A percentile compares a stretch with the other conserved stretches of the same genome.
Conservation (phyloP, 2,113 vertebrate species). For the Syrmaticus mikado region DNA sequence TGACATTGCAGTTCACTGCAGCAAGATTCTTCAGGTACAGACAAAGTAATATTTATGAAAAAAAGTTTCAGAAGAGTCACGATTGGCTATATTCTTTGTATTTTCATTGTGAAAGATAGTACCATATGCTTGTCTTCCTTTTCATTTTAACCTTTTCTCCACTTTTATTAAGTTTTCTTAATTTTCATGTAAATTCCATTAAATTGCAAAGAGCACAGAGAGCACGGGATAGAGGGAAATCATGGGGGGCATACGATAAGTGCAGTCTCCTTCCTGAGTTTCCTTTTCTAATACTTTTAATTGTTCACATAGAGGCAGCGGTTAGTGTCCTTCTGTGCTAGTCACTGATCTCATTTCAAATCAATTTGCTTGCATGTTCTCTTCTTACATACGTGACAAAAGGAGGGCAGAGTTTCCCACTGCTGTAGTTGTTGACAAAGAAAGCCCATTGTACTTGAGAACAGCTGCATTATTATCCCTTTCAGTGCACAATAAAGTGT, state of each 20-base stretch:
- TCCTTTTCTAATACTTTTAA: not conserved
- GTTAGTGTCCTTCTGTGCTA: not conserved
- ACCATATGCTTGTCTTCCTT: not conserved
- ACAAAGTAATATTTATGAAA: not conserved
- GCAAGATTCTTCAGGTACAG: not conserved
- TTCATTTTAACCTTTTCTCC: not conserved
- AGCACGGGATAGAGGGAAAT: not conserved
- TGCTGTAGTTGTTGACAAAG: conserved; percentile 14
- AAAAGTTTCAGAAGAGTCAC: not conserved
- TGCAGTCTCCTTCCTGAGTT: not conserved
- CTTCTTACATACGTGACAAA: not conserved
- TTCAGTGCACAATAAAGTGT: not conserved
- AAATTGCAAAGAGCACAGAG: not conserved
- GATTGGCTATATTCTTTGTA: not conserved
- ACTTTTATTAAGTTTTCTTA: not conserved
- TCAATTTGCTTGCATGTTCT: conserved; percentile 11
- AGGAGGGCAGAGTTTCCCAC: not conserved
- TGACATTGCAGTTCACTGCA: not conserved
- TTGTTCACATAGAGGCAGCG: not conserved
- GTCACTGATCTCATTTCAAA: not conserved
- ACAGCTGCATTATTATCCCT: conserved; percentile 37
- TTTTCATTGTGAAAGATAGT: not conserved
- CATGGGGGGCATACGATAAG: not conserved
- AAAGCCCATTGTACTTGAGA: conserved; percentile 16
- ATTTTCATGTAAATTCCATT: not conserved